A percentile compares a stretch with the other conserved stretches of the same genome.
Conservation (phyloP, 2,797 vertebrate species). For the Eulemur rubriventer region DNA sequence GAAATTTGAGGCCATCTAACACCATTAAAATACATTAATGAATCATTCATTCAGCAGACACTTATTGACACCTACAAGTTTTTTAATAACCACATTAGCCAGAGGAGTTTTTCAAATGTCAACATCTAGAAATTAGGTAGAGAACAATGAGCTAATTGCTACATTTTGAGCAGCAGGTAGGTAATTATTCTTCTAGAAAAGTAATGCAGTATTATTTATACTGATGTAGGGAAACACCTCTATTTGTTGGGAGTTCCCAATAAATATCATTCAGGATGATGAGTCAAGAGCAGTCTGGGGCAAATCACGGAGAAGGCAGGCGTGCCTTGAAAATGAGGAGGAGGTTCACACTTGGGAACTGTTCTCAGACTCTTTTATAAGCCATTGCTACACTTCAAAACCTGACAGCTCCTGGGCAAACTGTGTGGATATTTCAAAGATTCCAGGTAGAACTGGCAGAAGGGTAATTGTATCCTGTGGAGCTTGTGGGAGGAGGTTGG, state of each 20-base stretch:
- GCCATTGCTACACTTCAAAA: not conserved
- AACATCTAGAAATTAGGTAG: slow-evolving; percentile 41
- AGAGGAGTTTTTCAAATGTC: slow-evolving; percentile 47
- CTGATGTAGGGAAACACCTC: not conserved
- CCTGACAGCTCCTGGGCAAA: not conserved
- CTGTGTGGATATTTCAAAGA: not conserved
- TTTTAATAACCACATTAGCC: slow-evolving; percentile 32
- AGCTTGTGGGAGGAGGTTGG: not conserved
- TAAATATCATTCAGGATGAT: not conserved
- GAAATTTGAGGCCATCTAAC: slow-evolving; percentile 6
- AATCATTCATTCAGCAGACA: slow-evolving; percentile 31
- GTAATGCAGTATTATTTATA: not conserved
- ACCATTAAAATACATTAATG: slow-evolving; percentile 42
- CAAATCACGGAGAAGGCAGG: not conserved
- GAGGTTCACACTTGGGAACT: not conserved
- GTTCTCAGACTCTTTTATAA: slow-evolving; percentile 3
- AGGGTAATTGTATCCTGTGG: not conserved
- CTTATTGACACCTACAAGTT: slow-evolving; percentile 30
- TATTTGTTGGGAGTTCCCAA: not conserved
- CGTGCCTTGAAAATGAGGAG: not conserved
- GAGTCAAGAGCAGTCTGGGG: not conserved
- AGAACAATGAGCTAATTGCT: slow-evolving; percentile 13
- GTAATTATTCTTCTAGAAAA: slow-evolving; percentile 36
- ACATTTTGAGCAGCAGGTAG: not conserved
- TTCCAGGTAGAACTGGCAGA: not conserved